Base-by-base conservation (phyloP, 2,888 invertebrate species). In the Plebejus melissa region DNA sequence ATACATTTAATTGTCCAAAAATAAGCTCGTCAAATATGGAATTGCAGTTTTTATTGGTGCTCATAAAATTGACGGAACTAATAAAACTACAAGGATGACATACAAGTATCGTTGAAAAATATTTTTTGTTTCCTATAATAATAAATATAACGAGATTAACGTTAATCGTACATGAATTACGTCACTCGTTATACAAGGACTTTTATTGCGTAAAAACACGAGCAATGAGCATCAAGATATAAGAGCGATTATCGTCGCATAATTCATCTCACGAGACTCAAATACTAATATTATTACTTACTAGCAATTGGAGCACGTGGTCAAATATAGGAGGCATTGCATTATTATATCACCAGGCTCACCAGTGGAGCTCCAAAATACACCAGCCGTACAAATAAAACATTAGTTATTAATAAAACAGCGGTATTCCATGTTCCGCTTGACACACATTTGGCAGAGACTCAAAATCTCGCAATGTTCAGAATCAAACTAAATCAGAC, bases 391-490 rank as follows among this genome's bases (percentile, higher is more conserved):
- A 50, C 54, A 54, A 72, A 72, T 72, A 71, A 70, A 70, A 70
- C 72, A 13, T 6, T 54, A 50, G 72, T 32, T 85, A 83, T 83
- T 82, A 84, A 83, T 84, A 83, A 84, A 83, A 83, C 65, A 65
- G 65, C 32, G 11, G 65, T 65, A 71, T 46, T 54, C 72, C 72
- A 72, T 72, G 72, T 54, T 50, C 50, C 72, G 46, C 46, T 50
- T 22, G 50, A 54, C 46, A 72, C 32, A 32, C 72, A 54, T 50
- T 84, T 89, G 89, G 91, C 89, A 87, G 80, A 81, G 81, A 77
- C 85, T 84, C 89, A 89, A 86, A 83, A 80, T 80, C 81, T 82
- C 82, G 82, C 80, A 80, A 82, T 82, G 81, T 81, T 80, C 77
- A 79, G 78, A 78, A 79, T 80, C 78, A 80, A 84, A 84, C 84